Evolutionary conservation across 2,797 vertebrate species (phyloP), one percentile per base, ranked within the genome.

Genomic region (Cercopithecus diana): DNA sequence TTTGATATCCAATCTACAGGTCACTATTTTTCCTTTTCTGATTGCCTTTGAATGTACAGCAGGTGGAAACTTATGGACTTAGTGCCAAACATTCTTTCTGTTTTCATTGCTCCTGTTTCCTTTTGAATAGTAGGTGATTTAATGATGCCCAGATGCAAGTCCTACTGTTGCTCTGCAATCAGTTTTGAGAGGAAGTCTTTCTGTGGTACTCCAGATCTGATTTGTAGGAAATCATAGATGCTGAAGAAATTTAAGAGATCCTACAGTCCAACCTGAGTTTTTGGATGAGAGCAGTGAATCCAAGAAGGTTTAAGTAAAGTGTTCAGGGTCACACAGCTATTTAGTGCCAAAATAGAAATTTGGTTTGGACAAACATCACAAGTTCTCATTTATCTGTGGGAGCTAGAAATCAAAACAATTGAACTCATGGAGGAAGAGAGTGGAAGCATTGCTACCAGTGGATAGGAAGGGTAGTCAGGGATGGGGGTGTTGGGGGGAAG

Each of bases 231-330:
- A 50, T 83, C 43, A 73, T 7, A 86, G 86, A 70, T 79, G 14
- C n/a, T 72, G 33, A 93, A 88, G 52, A 72, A 41, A 88, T 96
- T 86, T 28, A 76, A 89, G 36, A 82, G 81, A 79, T 84, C 33
- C 80, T 73, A 7, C 64, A 77, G 4, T 76, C 30, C 20, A 48
- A 26, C 52, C 20, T 64, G 48, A 4, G 79, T 41, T 19, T 90
- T 57, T 20, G 11, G 39, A 45, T 28, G 28, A 91, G 57, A 33
- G 30, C 58, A 39, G 17, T 28, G 50, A 57, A 24, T 93, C 4
- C 4, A 30, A 15, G 43, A 90, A 72, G 17, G 33, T 80, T 90
- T 90, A 76, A 93, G 14, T 90, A 72, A 41, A 39, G 5, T 36
- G 36, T 14, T 89, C 33, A 81, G 33, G 41, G 39, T 77, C 11